phyloP scores from a whole-genome alignment of 2,888 invertebrate genomes.

The Orgyia antiqua region DNA sequence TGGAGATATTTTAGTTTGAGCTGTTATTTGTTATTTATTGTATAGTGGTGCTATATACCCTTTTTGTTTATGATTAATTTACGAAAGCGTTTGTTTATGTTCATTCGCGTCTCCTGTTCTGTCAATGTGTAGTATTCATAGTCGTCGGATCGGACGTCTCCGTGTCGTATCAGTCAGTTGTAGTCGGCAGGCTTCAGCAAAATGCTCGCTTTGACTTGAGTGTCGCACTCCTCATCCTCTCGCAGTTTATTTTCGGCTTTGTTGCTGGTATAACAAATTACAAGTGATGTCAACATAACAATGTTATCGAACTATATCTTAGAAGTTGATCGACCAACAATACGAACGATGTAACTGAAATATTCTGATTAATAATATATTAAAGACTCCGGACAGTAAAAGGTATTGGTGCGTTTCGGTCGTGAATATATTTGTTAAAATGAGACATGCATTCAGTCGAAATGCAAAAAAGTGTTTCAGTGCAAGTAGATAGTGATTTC shows the following conservation, averaged over 20 bases:
- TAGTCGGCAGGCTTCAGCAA: too few relatives aligned
- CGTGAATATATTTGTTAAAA: constrained; percentile 63
- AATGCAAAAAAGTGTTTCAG: constrained; percentile 87
- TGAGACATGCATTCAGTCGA: constrained; percentile 77
- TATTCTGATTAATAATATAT: neutral
- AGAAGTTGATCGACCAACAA: constrained; percentile 37
- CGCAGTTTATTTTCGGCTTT: constrained; percentile 46
- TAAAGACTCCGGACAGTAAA: constrained; percentile 6
- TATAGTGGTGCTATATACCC: too few relatives aligned
- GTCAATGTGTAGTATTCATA: too few relatives aligned
- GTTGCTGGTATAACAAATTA: constrained; percentile 39
- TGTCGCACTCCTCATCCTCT: too few relatives aligned
- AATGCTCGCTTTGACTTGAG: too few relatives aligned
- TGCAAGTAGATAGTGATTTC: constrained; percentile 91
- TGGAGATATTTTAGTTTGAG: too few relatives aligned
- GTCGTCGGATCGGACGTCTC: constrained; percentile 28
- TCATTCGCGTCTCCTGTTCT: constrained; percentile 26
- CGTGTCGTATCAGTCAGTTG: constrained; percentile 23
- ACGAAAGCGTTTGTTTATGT: constrained; percentile 32
- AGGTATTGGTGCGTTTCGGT: constrained; percentile 48
- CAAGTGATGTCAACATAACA: constrained; percentile 44
- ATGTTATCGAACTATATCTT: constrained; percentile 44
- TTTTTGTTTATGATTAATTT: too few relatives aligned
- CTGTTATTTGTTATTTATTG: too few relatives aligned
- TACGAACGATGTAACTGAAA: constrained; percentile 36